A percentile compares a stretch with the other conserved stretches of the same genome.
Evolutionary conservation across 2,888 invertebrate species (phyloP).

Genomic region (Zootermopsis nevadensis): DNA sequence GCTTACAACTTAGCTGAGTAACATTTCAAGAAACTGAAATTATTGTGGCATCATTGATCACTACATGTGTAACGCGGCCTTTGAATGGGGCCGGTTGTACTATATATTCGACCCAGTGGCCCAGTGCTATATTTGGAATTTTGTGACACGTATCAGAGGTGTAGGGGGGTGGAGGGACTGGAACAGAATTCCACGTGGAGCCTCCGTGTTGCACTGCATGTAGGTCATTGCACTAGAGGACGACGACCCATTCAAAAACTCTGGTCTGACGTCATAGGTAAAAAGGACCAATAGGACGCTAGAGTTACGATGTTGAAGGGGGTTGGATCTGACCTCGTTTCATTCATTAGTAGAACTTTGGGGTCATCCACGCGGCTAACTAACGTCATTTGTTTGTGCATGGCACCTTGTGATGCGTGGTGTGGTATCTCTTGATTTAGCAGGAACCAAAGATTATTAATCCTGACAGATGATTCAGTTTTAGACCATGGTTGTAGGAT

Average conservation of each 20-base stretch:
- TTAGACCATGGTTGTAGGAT: too few species aligned
- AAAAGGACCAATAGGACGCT: not conserved
- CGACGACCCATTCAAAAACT: conserved; percentile 28
- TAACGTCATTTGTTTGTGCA: conserved; percentile 5
- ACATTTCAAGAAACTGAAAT: too few species aligned
- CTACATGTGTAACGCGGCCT: not conserved
- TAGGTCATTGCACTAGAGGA: conserved; percentile 20
- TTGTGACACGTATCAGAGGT: not conserved
- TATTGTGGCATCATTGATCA: too few species aligned
- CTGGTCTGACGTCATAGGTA: conserved; percentile 20
- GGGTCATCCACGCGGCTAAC: conserved; percentile 25
- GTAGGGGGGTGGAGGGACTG: conserved; percentile 8
- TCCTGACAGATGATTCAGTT: too few species aligned
- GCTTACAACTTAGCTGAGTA: too few species aligned
- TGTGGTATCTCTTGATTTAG: not conserved
- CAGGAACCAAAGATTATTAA: not conserved
- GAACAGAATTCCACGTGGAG: conserved; percentile 25
- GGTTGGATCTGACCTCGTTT: conserved; percentile 30
- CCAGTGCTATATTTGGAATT: conserved; percentile 37
- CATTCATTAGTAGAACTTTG: conserved; percentile 19
- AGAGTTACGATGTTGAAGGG: not conserved
- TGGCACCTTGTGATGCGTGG: not conserved
- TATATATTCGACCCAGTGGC: conserved; percentile 37
- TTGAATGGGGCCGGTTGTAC: not conserved
- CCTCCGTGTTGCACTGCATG: not conserved